Evolutionary conservation across 2,888 invertebrate genomes (phyloP).

Genomic region (Taenaris catops): DNA sequence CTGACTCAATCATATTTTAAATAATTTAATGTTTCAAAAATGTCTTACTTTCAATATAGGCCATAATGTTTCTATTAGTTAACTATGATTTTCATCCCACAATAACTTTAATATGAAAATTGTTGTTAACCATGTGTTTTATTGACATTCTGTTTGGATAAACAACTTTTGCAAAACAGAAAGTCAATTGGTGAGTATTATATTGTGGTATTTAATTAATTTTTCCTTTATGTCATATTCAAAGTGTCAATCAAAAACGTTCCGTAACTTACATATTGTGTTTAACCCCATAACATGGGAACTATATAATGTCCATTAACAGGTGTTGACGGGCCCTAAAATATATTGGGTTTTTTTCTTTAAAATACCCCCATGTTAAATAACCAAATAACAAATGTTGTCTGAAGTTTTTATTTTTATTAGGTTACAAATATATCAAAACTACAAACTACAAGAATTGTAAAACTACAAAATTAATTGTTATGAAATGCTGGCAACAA

Average conservation of each 20-base stretch:
- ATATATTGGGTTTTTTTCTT: constrained; percentile 36
- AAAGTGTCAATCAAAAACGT: constrained; percentile 73
- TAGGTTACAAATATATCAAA: constrained; percentile 47
- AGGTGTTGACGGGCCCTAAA: constrained; percentile 32
- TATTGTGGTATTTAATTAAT: constrained; percentile 1
- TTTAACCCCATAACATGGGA: constrained; percentile 58
- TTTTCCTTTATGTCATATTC: constrained; percentile 35
- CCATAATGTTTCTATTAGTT: too few species aligned
- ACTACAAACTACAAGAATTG: constrained; percentile 37
- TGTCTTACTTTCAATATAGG: too few species aligned
- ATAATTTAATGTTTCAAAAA: too few species aligned
- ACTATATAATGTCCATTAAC: constrained; percentile 43
- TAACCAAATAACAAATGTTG: constrained; percentile 52
- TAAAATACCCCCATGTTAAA: constrained; percentile 35
- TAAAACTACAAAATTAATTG: constrained; percentile 30
- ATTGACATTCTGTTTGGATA: constrained; percentile 19
- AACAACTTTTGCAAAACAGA: constrained; percentile 17
- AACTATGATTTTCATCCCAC: too few species aligned
- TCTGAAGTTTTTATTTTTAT: constrained; percentile 44
- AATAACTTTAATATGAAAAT: constrained; percentile 2
- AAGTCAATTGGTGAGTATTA: constrained; percentile 21
- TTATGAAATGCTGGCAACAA: constrained; percentile 44
- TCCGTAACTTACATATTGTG: constrained; percentile 40
- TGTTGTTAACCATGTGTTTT: constrained; percentile 7
- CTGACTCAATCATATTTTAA: too few species aligned